These are phyloP conservation scores for Gastrophysa polygoni DNA, from an alignment of 2,888 invertebrate species.

Conservation along the genomic window DNA sequence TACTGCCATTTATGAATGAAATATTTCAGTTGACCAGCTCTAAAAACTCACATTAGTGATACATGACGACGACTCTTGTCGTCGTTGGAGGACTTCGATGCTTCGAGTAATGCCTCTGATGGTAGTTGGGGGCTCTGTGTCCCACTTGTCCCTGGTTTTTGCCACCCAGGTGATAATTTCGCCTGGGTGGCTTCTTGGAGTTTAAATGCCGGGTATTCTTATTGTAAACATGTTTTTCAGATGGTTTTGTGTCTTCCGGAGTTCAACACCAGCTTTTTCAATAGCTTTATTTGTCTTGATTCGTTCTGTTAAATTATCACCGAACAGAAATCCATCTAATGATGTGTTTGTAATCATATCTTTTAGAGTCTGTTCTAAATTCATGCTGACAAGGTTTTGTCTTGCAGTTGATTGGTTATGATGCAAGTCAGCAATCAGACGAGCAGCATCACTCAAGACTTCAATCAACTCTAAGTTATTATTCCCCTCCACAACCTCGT, in stretches of 20 bases:
- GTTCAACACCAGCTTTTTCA: too few relatives aligned
- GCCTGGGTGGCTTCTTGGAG: constrained; percentile 2
- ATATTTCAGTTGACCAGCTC: constrained; percentile 4
- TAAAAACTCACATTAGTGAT: not conserved
- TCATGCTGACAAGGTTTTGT: constrained; percentile 10
- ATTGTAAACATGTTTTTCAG: not conserved
- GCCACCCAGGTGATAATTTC: not conserved
- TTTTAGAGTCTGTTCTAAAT: constrained; percentile 13
- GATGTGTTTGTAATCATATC: constrained; percentile 5
- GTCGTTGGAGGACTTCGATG: not conserved
- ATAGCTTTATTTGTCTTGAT: constrained; percentile 7
- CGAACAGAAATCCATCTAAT: constrained; percentile 16
- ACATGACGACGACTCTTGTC: not conserved
- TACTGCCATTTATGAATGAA: not conserved
- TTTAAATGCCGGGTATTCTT: constrained; percentile 8
- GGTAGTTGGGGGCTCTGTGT: constrained; percentile 1
- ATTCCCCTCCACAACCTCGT: not conserved
- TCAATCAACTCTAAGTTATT: constrained; percentile 10
- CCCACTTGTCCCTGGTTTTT: not conserved
- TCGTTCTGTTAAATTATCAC: constrained; percentile 7
- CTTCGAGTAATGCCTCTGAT: not conserved
- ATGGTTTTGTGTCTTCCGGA: too few relatives aligned
- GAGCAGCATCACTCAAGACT: constrained; percentile 6
- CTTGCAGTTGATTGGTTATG: constrained; percentile 8
- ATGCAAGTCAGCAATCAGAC: constrained; percentile 12